Conservation (phyloP, 2,888 invertebrate species). For the Tigriopus californicus region DNA sequence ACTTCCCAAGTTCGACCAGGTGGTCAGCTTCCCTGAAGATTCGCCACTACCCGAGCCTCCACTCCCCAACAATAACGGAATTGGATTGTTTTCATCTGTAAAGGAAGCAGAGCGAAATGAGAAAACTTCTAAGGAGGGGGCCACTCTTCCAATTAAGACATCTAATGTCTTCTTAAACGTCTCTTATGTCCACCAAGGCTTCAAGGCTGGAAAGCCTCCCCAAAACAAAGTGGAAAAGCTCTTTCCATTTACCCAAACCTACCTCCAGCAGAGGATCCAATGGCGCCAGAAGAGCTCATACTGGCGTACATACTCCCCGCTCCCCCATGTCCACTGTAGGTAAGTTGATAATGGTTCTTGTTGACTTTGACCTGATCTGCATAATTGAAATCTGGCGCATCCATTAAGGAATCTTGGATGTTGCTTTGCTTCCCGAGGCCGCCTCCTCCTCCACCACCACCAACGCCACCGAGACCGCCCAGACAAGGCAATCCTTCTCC, state of each 20-base stretch:
- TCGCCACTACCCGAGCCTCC: not conserved
- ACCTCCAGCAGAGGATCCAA: no score
- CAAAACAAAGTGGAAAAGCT: no score
- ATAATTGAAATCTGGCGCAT: conserved; percentile 7
- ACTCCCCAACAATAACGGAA: no score
- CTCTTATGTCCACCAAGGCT: no score
- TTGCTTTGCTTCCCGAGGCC: not conserved
- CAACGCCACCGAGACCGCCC: not conserved
- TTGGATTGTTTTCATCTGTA: no score
- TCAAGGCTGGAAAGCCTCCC: no score
- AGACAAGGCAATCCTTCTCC: not conserved
- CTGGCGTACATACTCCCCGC: not conserved
- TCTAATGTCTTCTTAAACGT: no score
- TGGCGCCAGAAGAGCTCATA: no score
- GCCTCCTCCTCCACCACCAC: not conserved
- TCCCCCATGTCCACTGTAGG: not conserved
- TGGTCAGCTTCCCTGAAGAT: not conserved
- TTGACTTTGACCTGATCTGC: conserved; percentile 1
- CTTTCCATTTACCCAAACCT: no score
- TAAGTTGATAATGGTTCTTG: conserved; percentile 7
- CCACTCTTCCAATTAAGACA: no score
- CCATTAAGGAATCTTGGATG: conserved; percentile 7
- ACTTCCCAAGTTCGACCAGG: not conserved
- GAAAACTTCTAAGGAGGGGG: no score
- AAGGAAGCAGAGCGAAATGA: no score